Conservation (phyloP, 2,888 invertebrate species). For the Watsonalla binaria region DNA sequence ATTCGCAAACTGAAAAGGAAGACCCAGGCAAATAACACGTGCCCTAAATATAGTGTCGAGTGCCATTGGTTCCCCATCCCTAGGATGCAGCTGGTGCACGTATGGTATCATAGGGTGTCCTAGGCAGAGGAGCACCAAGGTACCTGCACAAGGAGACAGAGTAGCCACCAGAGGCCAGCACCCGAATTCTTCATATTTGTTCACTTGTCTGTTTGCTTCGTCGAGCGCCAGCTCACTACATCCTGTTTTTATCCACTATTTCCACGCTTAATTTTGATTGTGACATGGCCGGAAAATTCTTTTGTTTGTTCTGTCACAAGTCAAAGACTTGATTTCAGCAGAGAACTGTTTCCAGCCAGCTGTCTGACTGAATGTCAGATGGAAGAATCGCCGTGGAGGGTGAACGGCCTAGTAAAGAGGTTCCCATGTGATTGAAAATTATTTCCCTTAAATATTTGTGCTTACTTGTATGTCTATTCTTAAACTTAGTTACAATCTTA, state of each 20-base stretch:
- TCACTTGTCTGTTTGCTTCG: constrained; percentile 9
- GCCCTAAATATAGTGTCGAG: too few species aligned
- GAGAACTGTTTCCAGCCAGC: constrained; percentile 27
- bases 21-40: too few species aligned
- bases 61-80: too few species aligned
- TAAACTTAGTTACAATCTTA: too few species aligned
- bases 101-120: too few species aligned
- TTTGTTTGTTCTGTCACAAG: constrained; percentile 43
- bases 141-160: constrained; percentile 59
- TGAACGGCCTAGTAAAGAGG: background rate
- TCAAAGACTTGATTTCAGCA: constrained; percentile 15
- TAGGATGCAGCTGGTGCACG: too few species aligned
- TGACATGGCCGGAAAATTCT: constrained; percentile 48
- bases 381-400: background rate
- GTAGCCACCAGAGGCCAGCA: constrained; percentile 46
- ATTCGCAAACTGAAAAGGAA: too few species aligned
- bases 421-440: background rate
- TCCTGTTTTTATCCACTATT: constrained; percentile 33
- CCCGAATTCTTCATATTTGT: constrained; percentile 48
- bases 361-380: constrained; percentile 15
- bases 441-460: too few species aligned
- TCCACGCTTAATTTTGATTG: constrained; percentile 43
- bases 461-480: too few species aligned
- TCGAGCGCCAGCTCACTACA: constrained; percentile 31
- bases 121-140: background rate